Percentiles rank a stretch among this genome's conserved stretches.
Evolutionary conservation across 2,888 invertebrate genomes (phyloP).

Genomic region (Caenorhabditis angaria): DNA sequence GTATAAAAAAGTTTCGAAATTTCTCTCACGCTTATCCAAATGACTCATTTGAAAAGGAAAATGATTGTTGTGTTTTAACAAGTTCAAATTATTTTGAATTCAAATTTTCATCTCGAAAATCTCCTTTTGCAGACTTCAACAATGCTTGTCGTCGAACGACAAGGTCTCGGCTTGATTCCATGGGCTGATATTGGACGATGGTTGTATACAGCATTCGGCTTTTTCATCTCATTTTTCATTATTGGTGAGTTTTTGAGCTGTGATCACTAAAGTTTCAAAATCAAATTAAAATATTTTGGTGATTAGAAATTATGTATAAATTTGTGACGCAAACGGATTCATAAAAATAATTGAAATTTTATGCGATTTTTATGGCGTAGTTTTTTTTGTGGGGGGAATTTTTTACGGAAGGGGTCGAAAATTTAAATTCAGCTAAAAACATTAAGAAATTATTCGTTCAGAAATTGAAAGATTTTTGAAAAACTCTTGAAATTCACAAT

Average conservation of each 20-base stretch:
- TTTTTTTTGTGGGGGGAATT: too few species aligned
- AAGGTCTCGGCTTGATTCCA: conserved; percentile 59
- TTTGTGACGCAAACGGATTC: too few species aligned
- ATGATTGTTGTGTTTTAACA: not conserved
- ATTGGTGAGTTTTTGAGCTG: conserved; percentile 47
- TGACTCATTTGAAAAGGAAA: not conserved
- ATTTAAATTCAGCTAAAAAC: too few species aligned
- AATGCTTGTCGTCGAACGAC: conserved; percentile 63
- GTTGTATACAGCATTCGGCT: conserved; percentile 34
- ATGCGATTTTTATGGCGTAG: too few species aligned
- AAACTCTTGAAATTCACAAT: too few species aligned
- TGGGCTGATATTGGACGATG: conserved; percentile 48
- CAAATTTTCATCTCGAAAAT: not conserved
- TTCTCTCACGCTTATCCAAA: too few species aligned
- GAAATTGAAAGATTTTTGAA: too few species aligned
- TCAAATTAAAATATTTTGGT: not conserved
- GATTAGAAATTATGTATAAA: not conserved
- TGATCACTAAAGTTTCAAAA: not conserved
- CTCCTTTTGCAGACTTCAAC: conserved; percentile 35
- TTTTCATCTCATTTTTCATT: conserved; percentile 55
- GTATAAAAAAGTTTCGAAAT: too few species aligned
- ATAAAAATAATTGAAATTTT: too few species aligned
- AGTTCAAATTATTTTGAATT: not conserved
- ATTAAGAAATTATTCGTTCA: too few species aligned
- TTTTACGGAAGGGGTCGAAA: too few species aligned